Evolutionary conservation across 1,140 invertebrate species (phyloP).

Genomic region (Macrocentrus cingulum): DNA sequence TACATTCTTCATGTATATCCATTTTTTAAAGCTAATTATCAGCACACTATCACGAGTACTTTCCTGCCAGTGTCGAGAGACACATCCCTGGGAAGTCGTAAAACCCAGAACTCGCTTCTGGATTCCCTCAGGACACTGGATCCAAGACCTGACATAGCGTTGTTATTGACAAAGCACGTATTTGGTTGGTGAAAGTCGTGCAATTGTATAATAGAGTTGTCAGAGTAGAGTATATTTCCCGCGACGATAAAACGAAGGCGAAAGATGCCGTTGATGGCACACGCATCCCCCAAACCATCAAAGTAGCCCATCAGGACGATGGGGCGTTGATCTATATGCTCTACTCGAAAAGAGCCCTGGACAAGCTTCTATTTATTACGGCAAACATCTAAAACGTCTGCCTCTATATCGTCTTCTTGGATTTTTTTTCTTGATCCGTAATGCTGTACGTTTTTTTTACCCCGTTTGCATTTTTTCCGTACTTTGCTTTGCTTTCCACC

Average conservation of each 20-base stretch:
- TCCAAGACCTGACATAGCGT: no score
- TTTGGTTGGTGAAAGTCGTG: constrained; percentile 13
- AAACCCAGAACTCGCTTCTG: no score
- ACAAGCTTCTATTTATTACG: constrained; percentile 22
- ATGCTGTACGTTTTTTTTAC: background rate
- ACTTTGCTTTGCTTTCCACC: background rate
- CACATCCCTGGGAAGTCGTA: no score
- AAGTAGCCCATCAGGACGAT: background rate
- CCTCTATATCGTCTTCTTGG: background rate
- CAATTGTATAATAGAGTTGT: constrained; percentile 28
- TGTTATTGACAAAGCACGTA: no score
- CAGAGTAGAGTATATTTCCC: constrained; percentile 23
- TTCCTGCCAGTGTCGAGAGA: no score
- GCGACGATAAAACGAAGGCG: constrained; percentile 22
- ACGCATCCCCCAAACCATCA: constrained; percentile 1
- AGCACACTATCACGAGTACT: no score
- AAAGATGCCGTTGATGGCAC: constrained; percentile 1
- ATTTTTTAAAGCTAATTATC: no score
- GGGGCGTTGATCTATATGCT: constrained; percentile 21
- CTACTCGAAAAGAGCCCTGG: constrained; percentile 14
- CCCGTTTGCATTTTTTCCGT: background rate
- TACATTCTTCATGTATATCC: no score
- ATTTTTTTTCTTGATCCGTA: background rate
- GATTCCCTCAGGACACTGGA: no score
- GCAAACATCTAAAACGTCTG: constrained; percentile 16